These are phyloP conservation scores for Ypsolopha scabrella DNA, from an alignment of 2,888 invertebrate species.

Conservation along the genomic window DNA sequence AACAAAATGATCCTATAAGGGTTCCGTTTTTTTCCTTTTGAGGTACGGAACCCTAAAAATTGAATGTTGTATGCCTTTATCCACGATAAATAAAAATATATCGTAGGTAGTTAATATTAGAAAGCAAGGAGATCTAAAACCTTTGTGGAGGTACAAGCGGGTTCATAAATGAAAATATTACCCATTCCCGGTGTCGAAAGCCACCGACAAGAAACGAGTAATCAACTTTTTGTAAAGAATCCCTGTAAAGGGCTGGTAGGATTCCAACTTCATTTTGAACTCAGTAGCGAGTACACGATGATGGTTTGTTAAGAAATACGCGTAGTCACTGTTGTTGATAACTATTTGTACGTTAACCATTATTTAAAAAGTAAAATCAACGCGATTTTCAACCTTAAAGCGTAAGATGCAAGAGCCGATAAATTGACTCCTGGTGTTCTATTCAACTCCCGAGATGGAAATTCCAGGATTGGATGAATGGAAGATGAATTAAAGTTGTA, in stretches of 20 bases:
- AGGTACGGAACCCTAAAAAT: too few relatives aligned
- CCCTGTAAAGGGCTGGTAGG: slow-evolving; percentile 46
- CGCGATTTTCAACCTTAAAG: too few relatives aligned
- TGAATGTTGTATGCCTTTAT: too few relatives aligned
- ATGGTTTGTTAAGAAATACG: slow-evolving; percentile 32
- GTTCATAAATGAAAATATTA: too few relatives aligned
- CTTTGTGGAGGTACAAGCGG: too few relatives aligned
- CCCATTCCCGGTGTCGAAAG: neutral
- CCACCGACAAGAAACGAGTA: slow-evolving; percentile 21
- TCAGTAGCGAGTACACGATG: slow-evolving; percentile 33
- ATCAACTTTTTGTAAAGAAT: slow-evolving; percentile 52
- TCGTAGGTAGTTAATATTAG: too few relatives aligned
- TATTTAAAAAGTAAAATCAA: too few relatives aligned
- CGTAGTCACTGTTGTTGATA: slow-evolving; percentile 57
- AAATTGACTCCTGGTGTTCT: slow-evolving; percentile 9
- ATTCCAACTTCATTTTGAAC: slow-evolving; percentile 52
- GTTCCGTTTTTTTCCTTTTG: too few relatives aligned
- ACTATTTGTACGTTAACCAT: slow-evolving; percentile 44
- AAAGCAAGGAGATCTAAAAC: too few relatives aligned
- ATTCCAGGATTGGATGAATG: slow-evolving; percentile 39
- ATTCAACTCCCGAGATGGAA: slow-evolving; percentile 32
- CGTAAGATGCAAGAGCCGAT: too few relatives aligned
- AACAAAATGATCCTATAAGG: too few relatives aligned
- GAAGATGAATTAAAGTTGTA: slow-evolving; percentile 55
- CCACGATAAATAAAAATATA: too few relatives aligned